Conservation (phyloP, 2,888 invertebrate genomes). For the Zaprionus obscuricornis region DNA sequence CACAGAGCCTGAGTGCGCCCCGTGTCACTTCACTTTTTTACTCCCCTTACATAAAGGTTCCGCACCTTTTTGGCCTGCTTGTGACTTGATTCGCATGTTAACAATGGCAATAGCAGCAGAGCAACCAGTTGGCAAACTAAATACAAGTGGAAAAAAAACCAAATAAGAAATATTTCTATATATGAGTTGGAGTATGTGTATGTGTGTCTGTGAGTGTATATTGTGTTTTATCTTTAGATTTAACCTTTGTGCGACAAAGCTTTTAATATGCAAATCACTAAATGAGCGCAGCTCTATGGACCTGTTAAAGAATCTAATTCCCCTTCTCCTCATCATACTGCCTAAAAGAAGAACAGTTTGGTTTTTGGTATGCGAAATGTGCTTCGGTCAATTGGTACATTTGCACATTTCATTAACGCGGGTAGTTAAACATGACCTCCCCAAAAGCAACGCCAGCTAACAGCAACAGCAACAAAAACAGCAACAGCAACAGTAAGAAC, state of each 20-base stretch:
- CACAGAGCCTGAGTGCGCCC: too few relatives aligned
- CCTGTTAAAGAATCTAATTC: constrained; percentile 35
- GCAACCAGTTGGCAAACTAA: constrained; percentile 35
- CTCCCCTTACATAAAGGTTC: too few relatives aligned
- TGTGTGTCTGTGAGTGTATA: constrained; percentile 16
- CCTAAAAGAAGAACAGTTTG: constrained; percentile 3
- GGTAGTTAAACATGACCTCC: constrained; percentile 46
- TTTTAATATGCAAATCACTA: constrained; percentile 78
- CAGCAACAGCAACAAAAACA: constrained; percentile 24
- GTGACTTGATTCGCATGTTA: constrained; percentile 73
- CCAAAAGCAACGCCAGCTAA: too few relatives aligned
- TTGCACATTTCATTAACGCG: constrained; percentile 76
- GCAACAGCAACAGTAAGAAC: constrained; percentile 7
- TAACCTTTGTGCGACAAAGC: constrained; percentile 79
- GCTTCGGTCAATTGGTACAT: constrained; percentile 72
- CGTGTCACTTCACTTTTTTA: too few relatives aligned
- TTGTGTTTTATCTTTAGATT: constrained; percentile 74
- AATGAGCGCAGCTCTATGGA: constrained; percentile 59
- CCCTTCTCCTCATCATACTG: constrained; percentile 3
- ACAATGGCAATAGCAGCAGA: too few relatives aligned
- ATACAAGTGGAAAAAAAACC: constrained; percentile 20
- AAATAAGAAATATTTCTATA: constrained; percentile 16
- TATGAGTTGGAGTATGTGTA: constrained; percentile 11
- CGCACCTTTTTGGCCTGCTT: constrained; percentile 28
- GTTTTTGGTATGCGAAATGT: constrained; percentile 51